Evolutionary conservation across 2,113 vertebrate species (phyloP), one percentile per base, ranked within the genome.

Genomic region (Edolisoma coerulescens): DNA sequence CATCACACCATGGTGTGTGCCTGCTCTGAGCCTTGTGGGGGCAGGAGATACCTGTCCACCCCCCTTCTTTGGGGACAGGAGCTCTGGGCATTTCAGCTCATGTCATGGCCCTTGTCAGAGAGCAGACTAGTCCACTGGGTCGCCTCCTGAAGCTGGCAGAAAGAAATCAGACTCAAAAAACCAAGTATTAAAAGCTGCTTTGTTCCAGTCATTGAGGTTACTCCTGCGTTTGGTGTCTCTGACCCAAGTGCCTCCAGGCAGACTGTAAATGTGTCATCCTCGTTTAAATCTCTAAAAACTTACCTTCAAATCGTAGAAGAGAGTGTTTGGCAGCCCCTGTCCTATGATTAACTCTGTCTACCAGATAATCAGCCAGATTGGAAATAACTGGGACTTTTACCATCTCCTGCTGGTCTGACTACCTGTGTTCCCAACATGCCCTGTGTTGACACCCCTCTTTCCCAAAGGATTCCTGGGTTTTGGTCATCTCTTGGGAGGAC

Each of bases 1-100:
- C 56, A 45, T 54, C 21, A 15, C 27, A 16, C 22, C 10, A 20
- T 5, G 19, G 32, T 0, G 0, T 26, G 27, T 44, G 27, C 50
- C 32, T 56, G 37, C 23, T 32, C 18, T 41, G 65, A 26, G 64
- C 33, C 39, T 10, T 30, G 16, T 30, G 4, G 0, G 0, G 12
- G 32, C 6, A 33, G 27, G 49, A 80, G 44, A 76, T 64, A 27
- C 9, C 1, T 35, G 45, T 39, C 17, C 24, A 60, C 1, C 10
- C 12, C 19, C 9, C 5, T 84, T 52, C 18, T 35, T 9, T 71
- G 11, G 35, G 42, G 12, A 10, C 27, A 20, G 8, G 11, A 59
- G 35, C 37, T 93, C n/a, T 67, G 54, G 53, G 6, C 11, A 12
- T 70, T 71, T 39, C 81, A 81, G 50, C 11, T 90, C 39, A 23